phyloP scores from a whole-genome alignment of 2,113 vertebrate genomes.

The Tor tambroides region DNA sequence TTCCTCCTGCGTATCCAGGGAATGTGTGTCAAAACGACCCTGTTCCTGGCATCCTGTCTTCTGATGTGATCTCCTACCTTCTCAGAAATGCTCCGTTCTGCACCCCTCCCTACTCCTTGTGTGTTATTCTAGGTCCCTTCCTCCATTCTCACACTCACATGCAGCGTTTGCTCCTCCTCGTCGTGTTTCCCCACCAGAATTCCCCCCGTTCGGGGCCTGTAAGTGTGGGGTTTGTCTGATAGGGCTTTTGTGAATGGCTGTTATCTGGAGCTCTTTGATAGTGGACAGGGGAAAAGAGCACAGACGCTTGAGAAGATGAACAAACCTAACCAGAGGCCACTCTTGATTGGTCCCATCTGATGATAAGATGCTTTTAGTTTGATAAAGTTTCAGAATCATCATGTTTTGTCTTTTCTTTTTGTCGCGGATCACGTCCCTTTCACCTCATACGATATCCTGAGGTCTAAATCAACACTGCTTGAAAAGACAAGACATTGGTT shows the following conservation, averaged over 20 bases:
- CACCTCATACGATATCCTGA: neutral
- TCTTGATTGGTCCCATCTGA: slow-evolving; percentile 23
- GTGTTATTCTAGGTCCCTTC: neutral
- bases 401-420: slow-evolving; percentile 53
- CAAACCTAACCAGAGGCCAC: slow-evolving; percentile 9
- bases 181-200: neutral
- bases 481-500: neutral
- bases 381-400: neutral
- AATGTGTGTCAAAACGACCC: neutral
- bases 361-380: slow-evolving; percentile 14
- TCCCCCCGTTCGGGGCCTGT: slow-evolving; percentile 6
- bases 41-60: slow-evolving; percentile 3
- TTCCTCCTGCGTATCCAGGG: neutral
- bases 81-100: neutral
- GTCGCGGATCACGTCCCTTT: neutral
- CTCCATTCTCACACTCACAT: neutral
- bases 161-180: neutral
- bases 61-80: slow-evolving; percentile 15
- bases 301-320: neutral
- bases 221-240: slow-evolving; percentile 25
- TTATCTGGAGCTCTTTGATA: slow-evolving; percentile 40
- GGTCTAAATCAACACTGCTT: neutral
- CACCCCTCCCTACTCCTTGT: neutral
- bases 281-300: neutral
- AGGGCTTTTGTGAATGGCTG: slow-evolving; percentile 40